Conservation (phyloP, 2,797 vertebrate genomes). For the Enteromius treurensis region DNA sequence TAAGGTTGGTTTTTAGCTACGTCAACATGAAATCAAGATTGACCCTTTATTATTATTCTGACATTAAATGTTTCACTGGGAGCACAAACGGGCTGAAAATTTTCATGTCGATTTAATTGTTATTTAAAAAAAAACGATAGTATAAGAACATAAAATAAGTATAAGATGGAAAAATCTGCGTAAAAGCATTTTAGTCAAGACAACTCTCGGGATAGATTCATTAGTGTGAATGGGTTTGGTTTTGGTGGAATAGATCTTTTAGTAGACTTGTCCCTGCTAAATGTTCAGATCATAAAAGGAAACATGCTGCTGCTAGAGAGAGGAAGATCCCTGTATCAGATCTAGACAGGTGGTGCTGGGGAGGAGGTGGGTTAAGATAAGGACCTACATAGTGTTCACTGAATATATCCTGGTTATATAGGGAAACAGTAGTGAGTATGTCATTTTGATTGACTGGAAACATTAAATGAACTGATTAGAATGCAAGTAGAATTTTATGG, state of each 20-base stretch:
- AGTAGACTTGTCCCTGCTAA: background rate
- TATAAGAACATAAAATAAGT: no score
- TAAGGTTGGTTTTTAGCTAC: conserved; percentile 76
- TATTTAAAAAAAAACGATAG: background rate
- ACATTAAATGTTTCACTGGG: background rate
- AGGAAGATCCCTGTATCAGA: background rate
- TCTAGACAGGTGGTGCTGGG: background rate
- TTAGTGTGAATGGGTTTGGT: no score
- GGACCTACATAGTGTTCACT: background rate
- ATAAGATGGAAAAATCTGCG: background rate
- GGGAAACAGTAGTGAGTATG: background rate
- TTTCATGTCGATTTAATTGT: background rate
- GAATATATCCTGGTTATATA: background rate
- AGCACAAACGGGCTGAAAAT: background rate
- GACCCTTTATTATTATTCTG: background rate
- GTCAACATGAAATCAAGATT: background rate
- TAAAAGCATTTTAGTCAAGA: background rate
- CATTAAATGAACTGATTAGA: background rate
- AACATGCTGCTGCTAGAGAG: no score
- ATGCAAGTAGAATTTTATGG: no score
- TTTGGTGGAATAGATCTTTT: background rate
- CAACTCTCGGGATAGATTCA: background rate
- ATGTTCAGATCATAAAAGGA: background rate
- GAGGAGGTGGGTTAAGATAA: background rate
- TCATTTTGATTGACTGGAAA: background rate